A percentile compares a stretch with the other conserved stretches of the same genome.
Evolutionary conservation across 2,797 vertebrate genomes (phyloP).

Genomic region (Ptychobarbus kaznakovi): DNA sequence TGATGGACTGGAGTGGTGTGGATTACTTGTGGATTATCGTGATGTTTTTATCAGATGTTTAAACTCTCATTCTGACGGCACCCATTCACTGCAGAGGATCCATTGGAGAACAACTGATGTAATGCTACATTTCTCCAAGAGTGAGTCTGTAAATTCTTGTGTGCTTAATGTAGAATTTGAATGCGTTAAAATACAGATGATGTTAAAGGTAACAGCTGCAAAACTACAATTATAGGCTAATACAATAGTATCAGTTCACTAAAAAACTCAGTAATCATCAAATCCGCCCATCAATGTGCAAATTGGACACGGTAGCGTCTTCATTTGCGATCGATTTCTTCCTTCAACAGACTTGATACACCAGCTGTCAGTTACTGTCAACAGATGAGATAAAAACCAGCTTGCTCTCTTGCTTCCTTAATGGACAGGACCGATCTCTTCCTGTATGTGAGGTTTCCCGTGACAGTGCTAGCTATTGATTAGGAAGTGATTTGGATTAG

Average conservation of each 20-base stretch:
- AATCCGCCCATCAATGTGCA: too few species aligned
- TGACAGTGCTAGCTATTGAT: not conserved
- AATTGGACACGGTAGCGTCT: not conserved
- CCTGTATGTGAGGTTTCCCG: not conserved
- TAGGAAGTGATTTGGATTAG: conserved; percentile 13
- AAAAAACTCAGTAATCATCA: not conserved
- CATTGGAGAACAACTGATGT: too few species aligned
- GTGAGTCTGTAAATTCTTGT: not conserved
- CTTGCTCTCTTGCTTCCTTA: not conserved
- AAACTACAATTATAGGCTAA: not conserved
- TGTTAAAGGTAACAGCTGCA: not conserved
- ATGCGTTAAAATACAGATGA: not conserved
- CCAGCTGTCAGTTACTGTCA: not conserved
- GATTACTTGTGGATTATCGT: too few species aligned
- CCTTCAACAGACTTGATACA: not conserved
- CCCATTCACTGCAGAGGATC: too few species aligned
- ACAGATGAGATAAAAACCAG: not conserved
- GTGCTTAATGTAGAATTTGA: not conserved
- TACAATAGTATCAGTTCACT: not conserved
- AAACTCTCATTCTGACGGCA: too few species aligned
- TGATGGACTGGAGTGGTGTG: too few species aligned
- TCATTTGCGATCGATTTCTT: not conserved
- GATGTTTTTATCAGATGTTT: too few species aligned
- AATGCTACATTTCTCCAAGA: too few species aligned
- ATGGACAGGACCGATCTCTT: not conserved